phyloP scores from a whole-genome alignment of 2,113 vertebrate species.

The Sitta europaea region DNA sequence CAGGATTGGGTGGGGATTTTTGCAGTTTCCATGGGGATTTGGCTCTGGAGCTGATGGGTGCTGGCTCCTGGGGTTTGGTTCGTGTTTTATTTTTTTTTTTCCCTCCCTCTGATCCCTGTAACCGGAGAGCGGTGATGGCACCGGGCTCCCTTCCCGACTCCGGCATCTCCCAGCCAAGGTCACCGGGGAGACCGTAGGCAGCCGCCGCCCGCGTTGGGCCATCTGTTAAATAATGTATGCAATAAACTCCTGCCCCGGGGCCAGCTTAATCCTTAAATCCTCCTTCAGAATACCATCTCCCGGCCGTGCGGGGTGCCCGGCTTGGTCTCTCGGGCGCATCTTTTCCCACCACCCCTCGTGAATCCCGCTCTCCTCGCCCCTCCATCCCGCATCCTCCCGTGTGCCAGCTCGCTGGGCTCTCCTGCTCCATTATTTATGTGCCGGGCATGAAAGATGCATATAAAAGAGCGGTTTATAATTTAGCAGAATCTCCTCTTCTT shows the following conservation, averaged over 20 bases:
- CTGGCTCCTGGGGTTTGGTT: not conserved
- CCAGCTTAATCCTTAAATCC: slow-evolving; percentile 61
- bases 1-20: not conserved
- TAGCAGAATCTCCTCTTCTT: slow-evolving; percentile 45
- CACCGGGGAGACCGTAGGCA: slow-evolving; percentile 38
- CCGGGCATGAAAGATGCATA: slow-evolving; percentile 40
- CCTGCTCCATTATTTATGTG: slow-evolving; percentile 43
- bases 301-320: not conserved
- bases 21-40: slow-evolving; percentile 50
- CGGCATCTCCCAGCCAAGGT: slow-evolving; percentile 43
- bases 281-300: slow-evolving; percentile 18
- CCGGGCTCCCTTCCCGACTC: not conserved
- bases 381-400: not conserved
- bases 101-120: not conserved
- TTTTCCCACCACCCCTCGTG: not conserved
- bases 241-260: slow-evolving; percentile 31
- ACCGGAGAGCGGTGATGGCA: not conserved
- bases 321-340: not conserved
- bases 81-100: not conserved
- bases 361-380: not conserved
- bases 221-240: slow-evolving; percentile 62
- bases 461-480: not conserved
- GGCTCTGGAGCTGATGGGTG: not conserved
- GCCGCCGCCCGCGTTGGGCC: slow-evolving; percentile 37
- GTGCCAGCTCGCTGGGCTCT: not conserved